Percentiles rank a stretch among this genome's conserved stretches.
phyloP scores from a whole-genome alignment of 2,113 vertebrate species.

The Taurulus bubalis region DNA sequence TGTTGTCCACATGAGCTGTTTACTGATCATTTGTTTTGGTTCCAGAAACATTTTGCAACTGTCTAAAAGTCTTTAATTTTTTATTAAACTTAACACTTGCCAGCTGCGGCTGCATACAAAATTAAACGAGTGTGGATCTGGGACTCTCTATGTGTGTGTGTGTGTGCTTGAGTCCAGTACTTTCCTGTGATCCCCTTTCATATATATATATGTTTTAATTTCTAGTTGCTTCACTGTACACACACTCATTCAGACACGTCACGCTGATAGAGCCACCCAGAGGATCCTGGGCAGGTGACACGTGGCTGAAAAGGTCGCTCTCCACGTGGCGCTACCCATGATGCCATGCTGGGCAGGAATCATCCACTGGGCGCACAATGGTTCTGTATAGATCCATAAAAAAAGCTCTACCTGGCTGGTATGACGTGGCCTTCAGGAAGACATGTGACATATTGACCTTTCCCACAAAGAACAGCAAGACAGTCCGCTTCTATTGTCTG shows the following conservation, averaged over 20 bases:
- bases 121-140: not conserved
- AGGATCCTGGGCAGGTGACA: conserved; percentile 66
- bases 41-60: not conserved
- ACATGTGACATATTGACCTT: conserved; percentile 57
- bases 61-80: not conserved
- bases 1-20: not conserved
- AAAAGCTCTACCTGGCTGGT: conserved; percentile 12
- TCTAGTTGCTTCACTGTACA: conserved; percentile 44
- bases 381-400: conserved; percentile 35
- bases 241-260: conserved; percentile 54
- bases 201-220: not conserved
- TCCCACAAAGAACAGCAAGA: conserved; percentile 35
- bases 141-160: not conserved
- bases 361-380: conserved; percentile 39
- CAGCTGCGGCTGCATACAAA: conserved; percentile 5
- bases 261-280: conserved; percentile 50
- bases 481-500: not conserved
- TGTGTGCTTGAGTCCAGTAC: not conserved
- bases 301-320: conserved; percentile 74
- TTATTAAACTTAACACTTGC: not conserved
- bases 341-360: conserved; percentile 35
- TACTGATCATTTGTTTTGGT: not conserved
- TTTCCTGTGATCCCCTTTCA: conserved; percentile 18
- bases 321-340: conserved; percentile 58
- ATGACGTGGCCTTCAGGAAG: conserved; percentile 36